A percentile compares a stretch with the other conserved stretches of the same genome.
phyloP scores from a whole-genome alignment of 2,113 vertebrate species.

The Kryptolebias marmoratus region DNA sequence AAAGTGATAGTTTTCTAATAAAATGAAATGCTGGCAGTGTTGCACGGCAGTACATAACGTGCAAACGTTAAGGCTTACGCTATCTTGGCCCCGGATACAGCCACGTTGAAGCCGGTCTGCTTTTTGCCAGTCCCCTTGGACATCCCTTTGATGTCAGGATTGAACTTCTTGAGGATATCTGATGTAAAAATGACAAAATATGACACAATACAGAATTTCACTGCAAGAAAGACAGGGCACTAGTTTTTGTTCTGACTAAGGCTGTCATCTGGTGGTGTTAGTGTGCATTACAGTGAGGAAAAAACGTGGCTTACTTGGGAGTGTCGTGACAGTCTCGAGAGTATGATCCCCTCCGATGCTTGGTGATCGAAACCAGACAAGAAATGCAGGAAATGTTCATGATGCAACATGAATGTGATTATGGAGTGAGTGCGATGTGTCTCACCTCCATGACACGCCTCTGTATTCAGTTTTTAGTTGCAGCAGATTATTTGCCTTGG shows the following conservation, averaged over 20 bases:
- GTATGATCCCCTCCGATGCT: constrained; percentile 89
- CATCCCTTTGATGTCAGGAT: constrained; percentile 84
- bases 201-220: not conserved
- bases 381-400: not conserved
- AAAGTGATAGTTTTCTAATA: not conserved
- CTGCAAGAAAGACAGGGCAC: not conserved
- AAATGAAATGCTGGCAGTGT: not conserved
- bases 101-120: constrained; percentile 86
- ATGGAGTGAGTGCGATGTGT: not conserved
- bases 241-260: constrained; percentile 4
- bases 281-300: constrained; percentile 2
- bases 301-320: constrained; percentile 87
- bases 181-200: constrained; percentile 5
- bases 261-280: constrained; percentile 48
- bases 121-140: constrained; percentile 76
- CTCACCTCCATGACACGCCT: constrained; percentile 93
- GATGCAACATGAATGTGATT: not conserved
- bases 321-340: constrained; percentile 87
- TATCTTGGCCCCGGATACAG: constrained; percentile 80
- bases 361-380: constrained; percentile 48
- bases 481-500: constrained; percentile 71
- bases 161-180: constrained; percentile 96
- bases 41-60: not conserved
- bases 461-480: constrained; percentile 77
- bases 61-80: constrained; percentile 75